Evolutionary conservation across 2,113 vertebrate genomes (phyloP).

Genomic region (Apodemus speciosus): DNA sequence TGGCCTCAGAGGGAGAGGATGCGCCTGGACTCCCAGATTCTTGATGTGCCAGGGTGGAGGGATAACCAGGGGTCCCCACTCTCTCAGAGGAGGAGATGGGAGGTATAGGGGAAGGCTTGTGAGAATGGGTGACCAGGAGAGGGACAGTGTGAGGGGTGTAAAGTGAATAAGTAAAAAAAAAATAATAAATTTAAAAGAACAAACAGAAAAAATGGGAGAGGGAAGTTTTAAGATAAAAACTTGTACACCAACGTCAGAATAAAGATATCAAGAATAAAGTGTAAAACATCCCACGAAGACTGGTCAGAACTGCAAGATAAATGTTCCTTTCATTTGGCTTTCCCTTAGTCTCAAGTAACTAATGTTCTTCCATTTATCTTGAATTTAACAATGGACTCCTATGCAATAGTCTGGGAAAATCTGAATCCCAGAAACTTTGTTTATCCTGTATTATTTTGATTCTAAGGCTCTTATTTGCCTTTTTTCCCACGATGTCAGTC

Average conservation of each 20-base stretch:
- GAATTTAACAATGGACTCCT: background rate
- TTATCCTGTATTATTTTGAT: background rate
- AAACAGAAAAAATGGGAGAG: too few relatives aligned
- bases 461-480: background rate
- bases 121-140: too few relatives aligned
- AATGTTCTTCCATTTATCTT: constrained; percentile 17
- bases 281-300: background rate
- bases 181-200: too few relatives aligned
- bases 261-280: background rate
- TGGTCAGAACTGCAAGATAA: background rate
- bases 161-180: too few relatives aligned
- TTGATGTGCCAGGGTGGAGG: too few relatives aligned
- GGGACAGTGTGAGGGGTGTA: too few relatives aligned
- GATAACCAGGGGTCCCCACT: too few relatives aligned
- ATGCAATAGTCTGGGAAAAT: background rate
- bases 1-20: too few relatives aligned
- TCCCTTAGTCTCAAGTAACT: constrained; percentile 9
- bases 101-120: too few relatives aligned
- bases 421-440: background rate
- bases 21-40: too few relatives aligned
- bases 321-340: background rate
- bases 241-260: background rate
- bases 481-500: background rate
- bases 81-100: too few relatives aligned
- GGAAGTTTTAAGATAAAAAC: background rate